Conservation (phyloP, 2,113 vertebrate genomes). For the Bos taurus region ARS-UCD2.0 NC_037337.1:85820501-85821000, state of each 20-base stretch:
- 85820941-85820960: neutral
- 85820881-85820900: neutral
- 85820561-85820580: slow-evolving; percentile 93
- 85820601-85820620: fast-evolving
- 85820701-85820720: neutral
- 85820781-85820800: neutral
- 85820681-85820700: fast-evolving
- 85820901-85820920: neutral
- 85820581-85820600: slow-evolving; percentile 73
- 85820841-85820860: too few relatives aligned
- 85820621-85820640: neutral
- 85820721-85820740: fast-evolving
- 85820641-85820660: neutral
- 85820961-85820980: neutral
- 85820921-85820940: neutral
- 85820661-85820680: neutral
- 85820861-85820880: neutral
- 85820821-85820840: neutral
- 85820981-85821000: neutral
- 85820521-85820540: slow-evolving; percentile 79
- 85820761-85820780: neutral
- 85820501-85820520: slow-evolving; percentile 91
- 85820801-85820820: neutral
- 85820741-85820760: neutral
- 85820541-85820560: slow-evolving; percentile 88